These are phyloP conservation scores for Xiphophorus couchianus DNA, from an alignment of 2,113 vertebrate genomes.

Conservation along the genomic window DNA sequence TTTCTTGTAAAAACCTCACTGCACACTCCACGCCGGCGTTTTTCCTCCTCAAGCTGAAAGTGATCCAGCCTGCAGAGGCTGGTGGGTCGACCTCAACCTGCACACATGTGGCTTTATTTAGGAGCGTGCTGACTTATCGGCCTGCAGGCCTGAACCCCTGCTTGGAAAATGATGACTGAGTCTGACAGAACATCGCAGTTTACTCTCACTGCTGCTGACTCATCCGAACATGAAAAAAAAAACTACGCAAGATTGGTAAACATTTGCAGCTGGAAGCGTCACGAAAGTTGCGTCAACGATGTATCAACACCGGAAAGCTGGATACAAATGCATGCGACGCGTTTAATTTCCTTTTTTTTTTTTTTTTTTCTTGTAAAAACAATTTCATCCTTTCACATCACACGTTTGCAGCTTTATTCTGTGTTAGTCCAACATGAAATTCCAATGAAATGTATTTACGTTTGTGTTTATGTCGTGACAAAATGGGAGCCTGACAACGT, in stretches of 20 bases:
- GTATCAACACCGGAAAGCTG: no score
- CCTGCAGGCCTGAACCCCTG: slow-evolving; percentile 31
- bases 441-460: no score
- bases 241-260: background rate
- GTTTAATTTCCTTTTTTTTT: no score
- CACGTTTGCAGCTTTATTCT: no score
- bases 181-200: slow-evolving; percentile 28
- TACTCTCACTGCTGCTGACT: slow-evolving; percentile 44
- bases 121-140: slow-evolving; percentile 52
- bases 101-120: slow-evolving; percentile 73
- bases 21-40: background rate
- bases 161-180: slow-evolving; percentile 25
- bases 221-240: slow-evolving; percentile 38
- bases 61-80: slow-evolving; percentile 36
- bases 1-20: slow-evolving; percentile 35
- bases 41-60: slow-evolving; percentile 35
- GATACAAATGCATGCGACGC: no score
- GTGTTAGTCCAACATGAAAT: no score
- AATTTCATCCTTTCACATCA: no score
- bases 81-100: slow-evolving; percentile 46
- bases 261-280: background rate
- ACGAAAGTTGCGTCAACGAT: no score
- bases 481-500: no score
- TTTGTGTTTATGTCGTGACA: no score
- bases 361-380: no score